These are phyloP conservation scores for Psittacula echo DNA, from an alignment of 2,797 vertebrate species.

Conservation along the genomic window DNA sequence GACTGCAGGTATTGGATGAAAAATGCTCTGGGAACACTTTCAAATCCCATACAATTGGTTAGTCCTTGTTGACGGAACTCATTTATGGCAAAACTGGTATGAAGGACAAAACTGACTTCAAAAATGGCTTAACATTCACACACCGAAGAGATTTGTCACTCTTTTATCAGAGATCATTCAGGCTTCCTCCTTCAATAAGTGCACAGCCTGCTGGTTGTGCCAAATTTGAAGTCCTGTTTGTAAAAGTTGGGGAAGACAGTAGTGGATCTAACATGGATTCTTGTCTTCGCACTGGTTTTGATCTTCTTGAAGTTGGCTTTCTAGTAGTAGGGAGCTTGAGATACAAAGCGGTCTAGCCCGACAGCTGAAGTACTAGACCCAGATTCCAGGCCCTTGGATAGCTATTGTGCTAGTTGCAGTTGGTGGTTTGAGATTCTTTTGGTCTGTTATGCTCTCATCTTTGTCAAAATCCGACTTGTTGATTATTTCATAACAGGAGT, in stretches of 20 bases:
- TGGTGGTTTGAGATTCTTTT: background rate
- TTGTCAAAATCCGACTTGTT: background rate
- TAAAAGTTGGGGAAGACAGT: background rate
- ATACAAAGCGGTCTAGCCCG: background rate
- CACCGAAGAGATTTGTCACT: background rate
- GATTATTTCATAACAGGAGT: conserved; percentile 77
- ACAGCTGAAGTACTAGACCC: background rate
- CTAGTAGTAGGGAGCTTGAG: background rate
- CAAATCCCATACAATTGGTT: background rate
- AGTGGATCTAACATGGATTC: background rate
- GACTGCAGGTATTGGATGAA: conserved; percentile 77
- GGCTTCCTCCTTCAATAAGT: background rate
- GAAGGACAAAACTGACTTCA: background rate
- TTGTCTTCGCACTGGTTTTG: background rate
- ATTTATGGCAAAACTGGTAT: background rate
- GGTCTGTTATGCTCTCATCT: background rate
- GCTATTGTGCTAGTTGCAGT: background rate
- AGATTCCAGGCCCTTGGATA: background rate
- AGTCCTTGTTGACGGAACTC: background rate
- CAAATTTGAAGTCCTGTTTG: background rate
- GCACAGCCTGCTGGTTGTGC: background rate
- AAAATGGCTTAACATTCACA: background rate
- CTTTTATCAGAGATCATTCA: background rate
- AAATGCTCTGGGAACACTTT: accelerated
- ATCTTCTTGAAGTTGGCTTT: background rate